Evolutionary conservation across 2,797 vertebrate genomes (phyloP), one percentile per base, ranked within the genome.

Genomic region (Danio tinwini): DNA sequence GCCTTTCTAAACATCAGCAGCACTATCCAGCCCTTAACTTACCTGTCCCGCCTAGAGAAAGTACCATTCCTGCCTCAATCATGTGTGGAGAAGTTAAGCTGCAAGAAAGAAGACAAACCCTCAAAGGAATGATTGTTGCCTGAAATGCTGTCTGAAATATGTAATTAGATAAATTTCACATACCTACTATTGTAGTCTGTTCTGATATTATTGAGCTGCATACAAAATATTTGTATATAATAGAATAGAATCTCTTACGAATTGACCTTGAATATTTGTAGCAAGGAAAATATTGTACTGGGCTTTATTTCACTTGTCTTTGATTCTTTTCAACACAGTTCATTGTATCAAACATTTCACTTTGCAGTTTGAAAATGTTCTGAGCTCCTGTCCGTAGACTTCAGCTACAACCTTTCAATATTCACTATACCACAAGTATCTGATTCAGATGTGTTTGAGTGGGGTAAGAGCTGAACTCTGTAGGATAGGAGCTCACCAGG

Each of bases 1-100:
- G 89, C 92, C 56, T 93, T 94, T 67, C 84, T 94, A 21, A 95
- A 94, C 85, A 88, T 93, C 84, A 94, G 94, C 87, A 93, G 92
- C 87, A 94, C 91, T 83, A 93, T 91, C 83, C 93, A 94, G 80
- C 93, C 94, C 0, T 86, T 95, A 0, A 72, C 93, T 80, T 94
- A 93, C 56, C 81, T 95, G 21, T 88, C 87, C 4, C 91, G 91
- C 16, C 86, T 94, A 81, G 90, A 93, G n/a, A 94, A 91, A 72
- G 5, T 93, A 21, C 90, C 92, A 44, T 93, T 91, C 74, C 61
- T 93, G 14, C 72, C 89, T 0, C 87, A 90, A 1, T 3, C 53
- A 73, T 89, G 87, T 0, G 0, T 85, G 0, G 81, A 89, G 65
- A 92, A 82, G 58, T 81, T 82, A n/a, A 86, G 71, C 61, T 85